Percentiles rank a stretch among this genome's conserved stretches.
These are phyloP conservation scores for Actinemys pallida DNA, from an alignment of 2,113 vertebrate species.

Conservation along the genomic window DNA sequence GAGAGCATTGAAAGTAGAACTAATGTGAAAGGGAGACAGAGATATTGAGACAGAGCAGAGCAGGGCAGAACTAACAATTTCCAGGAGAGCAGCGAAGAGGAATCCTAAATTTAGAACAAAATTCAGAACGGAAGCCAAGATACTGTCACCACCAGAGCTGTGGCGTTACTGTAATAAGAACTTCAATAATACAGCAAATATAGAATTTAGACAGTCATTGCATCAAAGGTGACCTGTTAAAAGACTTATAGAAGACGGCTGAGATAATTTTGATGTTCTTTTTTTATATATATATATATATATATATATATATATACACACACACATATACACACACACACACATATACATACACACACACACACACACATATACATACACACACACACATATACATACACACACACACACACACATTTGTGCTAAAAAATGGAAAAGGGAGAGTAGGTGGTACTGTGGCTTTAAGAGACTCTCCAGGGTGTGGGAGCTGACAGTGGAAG, in stretches of 20 bases:
- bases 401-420: neutral
- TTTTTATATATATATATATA: too few relatives aligned
- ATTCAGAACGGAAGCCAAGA: constrained; percentile 73
- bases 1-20: constrained; percentile 32
- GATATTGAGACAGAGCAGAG: constrained; percentile 67
- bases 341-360: too few relatives aligned
- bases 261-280: neutral
- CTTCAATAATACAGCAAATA: neutral
- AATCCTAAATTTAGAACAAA: constrained; percentile 77
- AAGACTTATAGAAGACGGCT: neutral
- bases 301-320: too few relatives aligned
- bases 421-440: neutral
- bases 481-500: neutral
- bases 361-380: too few relatives aligned
- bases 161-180: neutral
- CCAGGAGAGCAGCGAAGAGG: constrained; percentile 63
- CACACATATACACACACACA: too few relatives aligned
- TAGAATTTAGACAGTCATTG: neutral
- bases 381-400: neutral
- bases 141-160: constrained; percentile 70
- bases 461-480: neutral
- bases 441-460: neutral
- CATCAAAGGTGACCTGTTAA: neutral
- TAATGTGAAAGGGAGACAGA: constrained; percentile 58
- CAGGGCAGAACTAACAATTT: constrained; percentile 68